phyloP scores from a whole-genome alignment of 37 sponge, comb jelly and placozoan genomes.

The Mnemiopsis leidyi region DNA sequence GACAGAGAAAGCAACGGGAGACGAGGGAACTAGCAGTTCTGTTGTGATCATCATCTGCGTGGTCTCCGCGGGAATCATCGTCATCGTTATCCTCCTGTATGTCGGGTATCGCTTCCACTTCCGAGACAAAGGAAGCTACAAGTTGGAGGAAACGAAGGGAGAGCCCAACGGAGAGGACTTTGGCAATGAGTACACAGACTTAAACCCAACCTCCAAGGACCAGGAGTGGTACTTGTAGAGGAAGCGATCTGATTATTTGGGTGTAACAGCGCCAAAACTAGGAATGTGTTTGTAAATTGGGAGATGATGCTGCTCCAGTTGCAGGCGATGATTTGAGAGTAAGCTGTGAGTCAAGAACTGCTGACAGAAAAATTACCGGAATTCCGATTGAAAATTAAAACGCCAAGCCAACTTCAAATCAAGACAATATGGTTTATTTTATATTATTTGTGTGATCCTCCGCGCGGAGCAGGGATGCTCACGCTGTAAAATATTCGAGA shows the following conservation, averaged over 20 bases:
- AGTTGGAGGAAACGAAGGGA: slow-evolving; percentile 38
- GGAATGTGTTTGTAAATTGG: background rate
- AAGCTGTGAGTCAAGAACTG: background rate
- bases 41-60: background rate
- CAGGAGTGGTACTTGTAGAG: slow-evolving; percentile 53
- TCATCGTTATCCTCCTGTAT: slow-evolving; percentile 28
- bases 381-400: background rate
- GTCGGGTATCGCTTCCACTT: slow-evolving; percentile 58
- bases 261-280: background rate
- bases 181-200: slow-evolving; percentile 1
- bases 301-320: too few species aligned
- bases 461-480: too few species aligned
- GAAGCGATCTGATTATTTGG: background rate
- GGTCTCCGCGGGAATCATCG: background rate
- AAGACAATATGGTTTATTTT: background rate
- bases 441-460: background rate
- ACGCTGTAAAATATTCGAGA: too few species aligned
- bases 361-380: background rate
- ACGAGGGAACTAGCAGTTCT: background rate
- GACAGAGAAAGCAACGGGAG: background rate
- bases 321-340: background rate
- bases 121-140: slow-evolving; percentile 37
- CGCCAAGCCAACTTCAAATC: too few species aligned
- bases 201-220: background rate
- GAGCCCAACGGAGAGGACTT: background rate